phyloP scores from a whole-genome alignment of 2,888 invertebrate species.

The Chironomus tentans region DNA sequence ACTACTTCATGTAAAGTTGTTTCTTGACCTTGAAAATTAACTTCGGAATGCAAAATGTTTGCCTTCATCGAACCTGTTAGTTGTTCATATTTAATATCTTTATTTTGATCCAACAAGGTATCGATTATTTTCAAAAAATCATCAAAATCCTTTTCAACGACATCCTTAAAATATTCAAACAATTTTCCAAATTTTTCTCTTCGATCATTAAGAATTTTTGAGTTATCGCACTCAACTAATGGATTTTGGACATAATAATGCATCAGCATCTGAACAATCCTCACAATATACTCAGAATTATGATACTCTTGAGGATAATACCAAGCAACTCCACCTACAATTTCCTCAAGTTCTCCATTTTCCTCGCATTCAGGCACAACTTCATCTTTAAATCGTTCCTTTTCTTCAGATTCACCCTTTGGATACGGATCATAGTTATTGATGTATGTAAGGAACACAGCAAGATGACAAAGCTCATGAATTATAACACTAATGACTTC shows the following conservation, averaged over 20 bases:
- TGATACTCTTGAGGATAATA: background rate
- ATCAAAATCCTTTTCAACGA: background rate
- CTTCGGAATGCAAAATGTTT: background rate
- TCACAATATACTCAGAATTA: background rate
- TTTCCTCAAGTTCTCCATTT: background rate
- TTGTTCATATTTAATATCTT: background rate
- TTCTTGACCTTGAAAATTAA: background rate
- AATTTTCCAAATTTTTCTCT: background rate
- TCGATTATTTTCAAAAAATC: background rate
- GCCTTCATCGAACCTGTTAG: background rate
- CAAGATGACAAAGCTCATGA: too few relatives aligned
- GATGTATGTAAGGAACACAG: too few relatives aligned
- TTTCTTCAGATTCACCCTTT: too few relatives aligned
- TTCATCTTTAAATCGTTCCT: too few relatives aligned
- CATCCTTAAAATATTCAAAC: background rate
- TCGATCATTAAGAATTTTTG: background rate
- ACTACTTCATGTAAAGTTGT: background rate
- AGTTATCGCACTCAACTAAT: background rate
- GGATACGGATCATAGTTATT: too few relatives aligned
- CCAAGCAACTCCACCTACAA: background rate
- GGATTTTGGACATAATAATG: background rate
- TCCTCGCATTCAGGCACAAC: background rate
- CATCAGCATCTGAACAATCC: background rate
- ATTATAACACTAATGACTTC: too few relatives aligned
- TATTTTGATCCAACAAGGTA: background rate